These are phyloP conservation scores for Aegotheles bennettii DNA, from an alignment of 2,113 vertebrate genomes.

Conservation along the genomic window DNA sequence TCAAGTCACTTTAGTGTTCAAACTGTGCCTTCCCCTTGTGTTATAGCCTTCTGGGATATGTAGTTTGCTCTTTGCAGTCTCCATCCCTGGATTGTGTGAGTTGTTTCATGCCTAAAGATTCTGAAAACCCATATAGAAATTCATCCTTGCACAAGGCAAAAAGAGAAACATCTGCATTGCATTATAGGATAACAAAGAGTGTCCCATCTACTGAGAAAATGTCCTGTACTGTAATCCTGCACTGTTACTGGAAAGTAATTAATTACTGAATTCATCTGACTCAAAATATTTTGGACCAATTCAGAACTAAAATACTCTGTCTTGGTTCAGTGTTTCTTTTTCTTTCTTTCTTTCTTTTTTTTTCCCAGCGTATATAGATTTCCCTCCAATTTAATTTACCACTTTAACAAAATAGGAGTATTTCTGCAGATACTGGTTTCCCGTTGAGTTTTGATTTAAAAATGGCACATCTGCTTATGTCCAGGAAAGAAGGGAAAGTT, in stretches of 20 bases:
- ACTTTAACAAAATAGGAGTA: neutral
- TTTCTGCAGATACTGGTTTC: neutral
- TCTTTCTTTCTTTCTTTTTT: neutral
- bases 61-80: conserved; percentile 3
- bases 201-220: conserved; percentile 22
- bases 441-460: neutral
- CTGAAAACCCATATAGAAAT: neutral
- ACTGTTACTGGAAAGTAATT: conserved; percentile 20
- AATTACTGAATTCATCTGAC: neutral
- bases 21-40: neutral
- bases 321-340: neutral
- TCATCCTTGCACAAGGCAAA: neutral
- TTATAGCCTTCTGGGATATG: conserved; percentile 17
- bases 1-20: neutral
- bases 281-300: neutral
- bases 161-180: conserved; percentile 26
- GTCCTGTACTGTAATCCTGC: neutral
- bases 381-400: neutral
- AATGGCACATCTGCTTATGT: neutral
- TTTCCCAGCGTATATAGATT: neutral
- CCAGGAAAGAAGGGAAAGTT: neutral
- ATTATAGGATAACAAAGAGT: conserved; percentile 13
- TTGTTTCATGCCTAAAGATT: neutral
- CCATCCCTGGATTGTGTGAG: neutral
- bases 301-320: neutral